A percentile compares a stretch with the other conserved stretches of the same genome.
These are phyloP conservation scores for Campylomormyrus numenius DNA, from an alignment of 2,113 vertebrate species.

Conservation along the genomic window DNA sequence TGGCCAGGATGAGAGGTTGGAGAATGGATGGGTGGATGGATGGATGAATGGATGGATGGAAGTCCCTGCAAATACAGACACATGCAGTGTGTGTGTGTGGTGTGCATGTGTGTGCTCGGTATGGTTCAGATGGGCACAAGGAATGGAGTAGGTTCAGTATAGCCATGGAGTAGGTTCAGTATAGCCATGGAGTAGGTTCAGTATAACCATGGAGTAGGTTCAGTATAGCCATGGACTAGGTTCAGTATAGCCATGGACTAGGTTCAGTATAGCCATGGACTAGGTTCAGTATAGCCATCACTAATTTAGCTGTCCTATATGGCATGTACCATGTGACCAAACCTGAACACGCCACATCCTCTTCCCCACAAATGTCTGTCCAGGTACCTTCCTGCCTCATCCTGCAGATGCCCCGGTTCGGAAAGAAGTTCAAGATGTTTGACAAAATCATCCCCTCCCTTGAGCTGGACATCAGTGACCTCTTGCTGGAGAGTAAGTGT, in stretches of 20 bases:
- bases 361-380: neutral
- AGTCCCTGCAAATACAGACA: neutral
- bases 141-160: too few species aligned
- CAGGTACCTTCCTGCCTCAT: slow-evolving; percentile 84
- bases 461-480: slow-evolving; percentile 76
- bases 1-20: neutral
- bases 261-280: neutral
- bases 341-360: neutral
- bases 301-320: neutral
- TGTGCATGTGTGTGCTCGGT: neutral
- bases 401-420: slow-evolving; percentile 84
- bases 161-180: neutral
- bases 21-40: too few species aligned
- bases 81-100: neutral
- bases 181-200: neutral
- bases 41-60: too few species aligned
- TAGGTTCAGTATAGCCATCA: neutral
- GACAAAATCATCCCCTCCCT: slow-evolving; percentile 80
- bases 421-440: slow-evolving; percentile 90
- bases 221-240: neutral
- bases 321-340: neutral
- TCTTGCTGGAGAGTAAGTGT: slow-evolving; percentile 71
- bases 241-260: neutral
- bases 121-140: neutral
- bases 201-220: neutral